Evolutionary conservation across 2,888 invertebrate genomes (phyloP).

Genomic region (Steromphala cineraria): DNA sequence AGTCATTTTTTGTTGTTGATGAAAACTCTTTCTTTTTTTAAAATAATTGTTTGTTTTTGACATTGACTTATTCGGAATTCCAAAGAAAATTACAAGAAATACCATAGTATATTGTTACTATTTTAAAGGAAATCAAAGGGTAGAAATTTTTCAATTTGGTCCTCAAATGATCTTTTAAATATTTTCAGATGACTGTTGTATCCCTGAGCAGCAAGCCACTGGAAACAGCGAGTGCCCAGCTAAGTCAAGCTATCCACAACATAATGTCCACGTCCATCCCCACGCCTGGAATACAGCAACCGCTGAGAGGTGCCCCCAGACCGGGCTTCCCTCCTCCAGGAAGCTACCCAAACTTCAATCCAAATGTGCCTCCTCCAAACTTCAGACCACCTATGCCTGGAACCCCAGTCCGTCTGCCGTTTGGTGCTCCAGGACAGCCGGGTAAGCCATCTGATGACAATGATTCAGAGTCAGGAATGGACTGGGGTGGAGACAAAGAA

Average conservation of each 20-base stretch:
- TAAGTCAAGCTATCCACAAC: constrained; percentile 25
- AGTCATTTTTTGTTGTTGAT: too few relatives aligned
- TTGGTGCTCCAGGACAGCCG: constrained; percentile 3
- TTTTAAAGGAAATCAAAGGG: too few relatives aligned
- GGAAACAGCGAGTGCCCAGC: constrained; percentile 14
- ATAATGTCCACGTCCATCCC: constrained; percentile 24
- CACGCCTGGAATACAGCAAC: constrained; percentile 20
- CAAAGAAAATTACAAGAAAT: too few relatives aligned
- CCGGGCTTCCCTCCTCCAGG: constrained; percentile 49
- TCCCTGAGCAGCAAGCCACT: constrained; percentile 11
- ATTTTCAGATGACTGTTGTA: constrained; percentile 5
- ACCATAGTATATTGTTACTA: too few relatives aligned
- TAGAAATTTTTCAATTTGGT: constrained; percentile 1
- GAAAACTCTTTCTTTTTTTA: too few relatives aligned
- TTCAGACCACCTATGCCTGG: constrained; percentile 56
- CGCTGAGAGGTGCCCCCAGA: constrained; percentile 33
- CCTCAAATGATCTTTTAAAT: background rate
- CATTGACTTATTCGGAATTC: too few relatives aligned
- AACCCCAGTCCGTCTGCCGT: constrained; percentile 13
- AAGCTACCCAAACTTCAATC: constrained; percentile 43
- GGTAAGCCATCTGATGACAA: constrained; percentile 8
- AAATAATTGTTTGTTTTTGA: too few relatives aligned
- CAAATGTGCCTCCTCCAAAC: constrained; percentile 51
- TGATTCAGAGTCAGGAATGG: constrained; percentile 24
- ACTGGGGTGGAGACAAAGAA: constrained; percentile 17